Base-by-base conservation (phyloP, 2,888 invertebrate genomes). In the Orthonevra nobilis region DNA sequence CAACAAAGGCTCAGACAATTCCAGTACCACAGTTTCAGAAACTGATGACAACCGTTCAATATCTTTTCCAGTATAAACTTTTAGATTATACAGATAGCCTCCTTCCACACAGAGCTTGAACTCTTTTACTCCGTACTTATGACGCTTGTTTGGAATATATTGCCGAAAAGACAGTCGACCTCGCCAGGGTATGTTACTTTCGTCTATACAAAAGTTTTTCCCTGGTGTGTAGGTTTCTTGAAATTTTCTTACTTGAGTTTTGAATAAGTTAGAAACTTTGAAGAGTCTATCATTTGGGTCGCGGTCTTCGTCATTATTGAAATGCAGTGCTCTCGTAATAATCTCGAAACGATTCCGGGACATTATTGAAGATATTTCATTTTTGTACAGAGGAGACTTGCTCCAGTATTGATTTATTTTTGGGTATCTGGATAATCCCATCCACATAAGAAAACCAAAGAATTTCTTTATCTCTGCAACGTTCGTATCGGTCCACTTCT, bases 1-100 rank as follows among this genome's bases (percentile, higher is more conserved):
- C n/a, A 40, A 40, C 40, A 40, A 40, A 40, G 40, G 40, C 19
- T 40, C 40, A 40, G 40, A 40, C 40, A 40, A n/a, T n/a, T n/a
- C n/a, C n/a, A n/a, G n/a, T n/a, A n/a, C n/a, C n/a, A n/a, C 1
- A 15, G 40, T 40, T 40, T 40, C 40, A 15, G 40, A 40, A 40
- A 40, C 40, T 40, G 40, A 40, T 15, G 17, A 19, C 40, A 17
- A 40, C 40, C 40, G 5, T 40, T 15, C 40, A 19, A 40, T 40
- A 40, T 17, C 40, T 40, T 19, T 40, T 17, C 40, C 40, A 40
- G 17, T 40, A 40, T 19, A 40, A 40, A 40, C 40, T 40, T 40
- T 17, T 19, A 40, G 19, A 17, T 4, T 40, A 40, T 17, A 17
- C 19, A 40, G 40, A 40, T 40, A 40, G 5, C 40, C 17, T 40